A percentile compares a stretch with the other conserved stretches of the same genome.
phyloP scores from a whole-genome alignment of 2,888 invertebrate genomes.

The Dyspetes luteomarginatus region DNA sequence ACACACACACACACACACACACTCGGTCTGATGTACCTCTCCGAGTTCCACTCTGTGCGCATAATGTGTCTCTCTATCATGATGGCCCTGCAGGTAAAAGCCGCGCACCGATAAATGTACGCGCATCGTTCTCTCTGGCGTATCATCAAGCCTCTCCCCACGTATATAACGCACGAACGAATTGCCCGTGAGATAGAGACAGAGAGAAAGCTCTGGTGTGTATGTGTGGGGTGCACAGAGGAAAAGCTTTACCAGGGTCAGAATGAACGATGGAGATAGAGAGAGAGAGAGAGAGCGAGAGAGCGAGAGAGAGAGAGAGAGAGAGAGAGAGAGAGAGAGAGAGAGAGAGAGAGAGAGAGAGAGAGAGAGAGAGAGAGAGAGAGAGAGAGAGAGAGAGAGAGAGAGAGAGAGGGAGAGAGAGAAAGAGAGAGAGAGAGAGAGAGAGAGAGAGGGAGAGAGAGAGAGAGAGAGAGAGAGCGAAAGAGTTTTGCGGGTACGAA shows the following conservation, averaged over 20 bases:
- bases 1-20: too few relatives aligned
- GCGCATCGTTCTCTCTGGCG: slow-evolving; percentile 46
- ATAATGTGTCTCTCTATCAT: slow-evolving; percentile 46
- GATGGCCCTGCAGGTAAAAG: slow-evolving; percentile 62
- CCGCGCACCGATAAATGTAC: slow-evolving; percentile 58
- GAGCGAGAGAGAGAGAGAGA: not conserved
- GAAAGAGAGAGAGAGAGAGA: not conserved
- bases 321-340: not conserved
- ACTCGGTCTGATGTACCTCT: too few relatives aligned
- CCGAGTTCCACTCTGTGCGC: slow-evolving; percentile 30
- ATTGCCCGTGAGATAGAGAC: not conserved
- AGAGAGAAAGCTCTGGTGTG: slow-evolving; percentile 15
- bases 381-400: not conserved
- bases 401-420: not conserved
- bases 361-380: not conserved
- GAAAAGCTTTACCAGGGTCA: slow-evolving; percentile 24
- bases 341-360: not conserved
- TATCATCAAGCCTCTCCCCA: slow-evolving; percentile 19
- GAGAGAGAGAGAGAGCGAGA: not conserved
- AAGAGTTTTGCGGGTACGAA: slow-evolving; percentile 20
- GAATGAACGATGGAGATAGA: not conserved
- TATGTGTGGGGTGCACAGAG: not conserved
- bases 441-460: slow-evolving; percentile 6
- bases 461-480: not conserved
- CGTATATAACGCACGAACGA: slow-evolving; percentile 9